These are phyloP conservation scores for Acrossocheilus fasciatus DNA, from an alignment of 2,797 vertebrate genomes.

Conservation along the genomic window DNA sequence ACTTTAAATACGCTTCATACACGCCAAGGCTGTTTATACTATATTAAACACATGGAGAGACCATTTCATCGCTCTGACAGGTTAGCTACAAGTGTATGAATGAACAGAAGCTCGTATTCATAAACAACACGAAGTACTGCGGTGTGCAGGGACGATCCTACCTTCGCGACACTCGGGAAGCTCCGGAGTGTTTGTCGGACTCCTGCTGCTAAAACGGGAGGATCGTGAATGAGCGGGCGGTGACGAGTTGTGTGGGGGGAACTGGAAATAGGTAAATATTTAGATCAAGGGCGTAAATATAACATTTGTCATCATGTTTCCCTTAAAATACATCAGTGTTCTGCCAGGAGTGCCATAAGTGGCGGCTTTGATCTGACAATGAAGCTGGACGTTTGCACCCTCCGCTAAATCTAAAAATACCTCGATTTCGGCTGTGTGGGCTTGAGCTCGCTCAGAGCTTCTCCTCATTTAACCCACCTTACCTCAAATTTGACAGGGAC, in stretches of 20 bases:
- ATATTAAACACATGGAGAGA: neutral
- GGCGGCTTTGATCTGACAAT: constrained; percentile 47
- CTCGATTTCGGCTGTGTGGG: constrained; percentile 83
- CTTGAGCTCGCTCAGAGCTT: constrained; percentile 84
- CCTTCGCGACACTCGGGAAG: constrained; percentile 1
- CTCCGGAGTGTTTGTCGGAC: constrained; percentile 9
- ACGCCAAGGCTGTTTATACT: neutral
- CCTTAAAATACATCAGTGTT: constrained; percentile 20
- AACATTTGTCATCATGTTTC: neutral
- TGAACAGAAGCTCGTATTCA: neutral
- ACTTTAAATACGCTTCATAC: neutral
- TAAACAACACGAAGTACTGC: neutral
- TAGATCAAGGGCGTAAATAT: constrained; percentile 19
- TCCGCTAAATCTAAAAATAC: constrained; percentile 87
- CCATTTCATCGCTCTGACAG: neutral
- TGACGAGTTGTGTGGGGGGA: constrained; percentile 3
- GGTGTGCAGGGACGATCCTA: neutral
- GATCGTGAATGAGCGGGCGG: constrained; percentile 27
- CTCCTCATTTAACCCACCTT: constrained; percentile 80
- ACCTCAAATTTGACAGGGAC: constrained; percentile 46
- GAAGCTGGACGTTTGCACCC: constrained; percentile 49
- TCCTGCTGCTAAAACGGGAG: constrained; percentile 23
- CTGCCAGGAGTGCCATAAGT: constrained; percentile 25
- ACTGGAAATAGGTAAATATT: constrained; percentile 37
- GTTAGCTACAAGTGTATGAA: constrained; percentile 1